Evolutionary conservation across 2,113 vertebrate species (phyloP), one percentile per base, ranked within the genome.

Genomic region (Catharus minimus): DNA sequence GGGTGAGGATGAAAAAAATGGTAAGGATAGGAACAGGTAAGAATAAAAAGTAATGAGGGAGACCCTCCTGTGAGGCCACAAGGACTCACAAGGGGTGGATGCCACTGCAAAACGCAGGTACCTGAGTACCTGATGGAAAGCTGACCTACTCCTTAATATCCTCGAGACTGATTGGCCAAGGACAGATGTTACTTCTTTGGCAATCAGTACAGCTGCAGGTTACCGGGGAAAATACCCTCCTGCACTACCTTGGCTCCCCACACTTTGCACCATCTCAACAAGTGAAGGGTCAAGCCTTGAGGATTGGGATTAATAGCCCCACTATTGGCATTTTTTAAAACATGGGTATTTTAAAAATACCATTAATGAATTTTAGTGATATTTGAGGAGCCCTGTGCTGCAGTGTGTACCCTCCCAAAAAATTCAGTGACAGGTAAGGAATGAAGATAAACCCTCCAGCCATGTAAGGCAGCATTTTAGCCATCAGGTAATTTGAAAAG

Each of bases 321-420:
- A 24, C 9, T 0, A 0, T 12, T 19, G 46, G 7, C 11, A 24
- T 15, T 32, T 38, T 57, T n/a, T 1, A 44, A 65, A 11, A 47
- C 10, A 36, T 9, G 3, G 7, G 9, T 30, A 9, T 56, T 30
- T 83, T 56, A 13, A 0, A 56, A 65, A 41, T 56, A 20, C 12
- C 23, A 30, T 7, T 5, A 20, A 20, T 56, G 24, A 13, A 30
- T 49, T 83, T 33, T 65, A 24, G 9, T 33, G 24, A 10, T 17
- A 33, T 41, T 49, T 64, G 38, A 66, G 39, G 74, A 86, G 7
- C 1, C 4, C 7, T 9, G 21, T 60, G 36, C 39, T 81, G 14
- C 27, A 41, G 10, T 2, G 0, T 57, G 33, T 57, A 7, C 4
- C 7, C 15, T 41, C 57, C 33, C 72, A 61, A 73, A 26, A 65